Conservation (phyloP, 2,888 invertebrate species). For the Parapristionchus giblindavisi region DNA sequence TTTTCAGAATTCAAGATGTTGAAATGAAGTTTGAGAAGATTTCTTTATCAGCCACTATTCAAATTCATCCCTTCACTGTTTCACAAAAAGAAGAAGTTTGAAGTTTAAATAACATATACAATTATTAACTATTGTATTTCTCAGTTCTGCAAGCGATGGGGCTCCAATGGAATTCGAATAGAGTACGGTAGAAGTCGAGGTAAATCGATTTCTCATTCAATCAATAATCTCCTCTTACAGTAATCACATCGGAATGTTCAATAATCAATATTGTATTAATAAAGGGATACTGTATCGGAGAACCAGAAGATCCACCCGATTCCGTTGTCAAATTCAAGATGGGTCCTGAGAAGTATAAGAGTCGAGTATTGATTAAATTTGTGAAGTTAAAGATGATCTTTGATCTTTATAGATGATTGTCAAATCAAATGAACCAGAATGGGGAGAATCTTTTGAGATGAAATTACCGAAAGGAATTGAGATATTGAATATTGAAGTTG, state of each 20-base stretch:
- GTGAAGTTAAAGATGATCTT: not conserved
- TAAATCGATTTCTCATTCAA: not conserved
- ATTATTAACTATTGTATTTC: not conserved
- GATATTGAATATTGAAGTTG: slow-evolving; percentile 80
- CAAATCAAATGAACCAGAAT: slow-evolving; percentile 86
- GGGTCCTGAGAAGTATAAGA: slow-evolving; percentile 96
- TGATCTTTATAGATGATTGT: slow-evolving; percentile 72
- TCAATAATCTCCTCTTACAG: not conserved
- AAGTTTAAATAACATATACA: not conserved
- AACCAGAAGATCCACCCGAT: slow-evolving; percentile 52
- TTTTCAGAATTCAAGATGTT: slow-evolving; percentile 23
- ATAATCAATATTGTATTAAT: slow-evolving; percentile 34
- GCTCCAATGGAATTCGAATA: slow-evolving; percentile 1
- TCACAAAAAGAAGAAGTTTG: slow-evolving; percentile 29
- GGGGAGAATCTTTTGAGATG: slow-evolving; percentile 96
- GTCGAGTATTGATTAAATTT: slow-evolving; percentile 78
- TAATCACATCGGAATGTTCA: slow-evolving; percentile 9
- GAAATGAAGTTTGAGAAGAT: not conserved
- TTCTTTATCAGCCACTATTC: slow-evolving; percentile 2
- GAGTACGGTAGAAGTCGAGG: slow-evolving; percentile 18
- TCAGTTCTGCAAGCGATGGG: slow-evolving; percentile 35
- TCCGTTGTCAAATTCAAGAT: slow-evolving; percentile 96
- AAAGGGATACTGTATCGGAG: slow-evolving; percentile 31
- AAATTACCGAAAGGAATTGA: slow-evolving; percentile 94
- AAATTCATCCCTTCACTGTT: slow-evolving; percentile 28